Percentiles rank a stretch among this genome's conserved stretches.
phyloP scores from a whole-genome alignment of 2,797 vertebrate species.

The Myotis pilosus region DNA sequence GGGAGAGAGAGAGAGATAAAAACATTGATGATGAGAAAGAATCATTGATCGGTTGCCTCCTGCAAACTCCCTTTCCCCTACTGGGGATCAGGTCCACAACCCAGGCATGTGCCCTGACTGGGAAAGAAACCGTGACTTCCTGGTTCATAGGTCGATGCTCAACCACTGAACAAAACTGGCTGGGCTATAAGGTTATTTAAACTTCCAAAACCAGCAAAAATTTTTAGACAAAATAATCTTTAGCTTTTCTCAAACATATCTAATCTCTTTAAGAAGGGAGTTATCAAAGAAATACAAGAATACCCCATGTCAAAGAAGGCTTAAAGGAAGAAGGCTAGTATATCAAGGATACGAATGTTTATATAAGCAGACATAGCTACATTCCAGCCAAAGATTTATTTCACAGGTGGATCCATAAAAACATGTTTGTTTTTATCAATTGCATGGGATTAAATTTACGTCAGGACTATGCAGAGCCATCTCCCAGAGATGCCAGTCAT shows the following conservation, averaged over 20 bases:
- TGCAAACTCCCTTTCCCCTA: too few species aligned
- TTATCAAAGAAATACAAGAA: not conserved
- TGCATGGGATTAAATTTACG: not conserved
- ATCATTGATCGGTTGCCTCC: too few species aligned
- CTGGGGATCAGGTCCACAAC: too few species aligned
- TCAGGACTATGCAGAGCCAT: not conserved
- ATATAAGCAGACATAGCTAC: not conserved
- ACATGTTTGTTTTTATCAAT: not conserved
- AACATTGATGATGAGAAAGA: too few species aligned
- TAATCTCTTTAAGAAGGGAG: not conserved
- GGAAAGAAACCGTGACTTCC: too few species aligned
- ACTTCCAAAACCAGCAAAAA: slow-evolving; percentile 3
- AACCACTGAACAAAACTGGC: too few species aligned
- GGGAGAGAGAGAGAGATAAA: too few species aligned
- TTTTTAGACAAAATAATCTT: not conserved
- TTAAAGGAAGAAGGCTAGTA: not conserved
- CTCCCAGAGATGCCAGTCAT: not conserved
- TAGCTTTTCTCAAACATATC: not conserved
- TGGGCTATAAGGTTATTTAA: not conserved
- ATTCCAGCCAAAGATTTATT: not conserved
- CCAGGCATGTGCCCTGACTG: too few species aligned
- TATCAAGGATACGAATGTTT: not conserved
- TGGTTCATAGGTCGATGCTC: too few species aligned
- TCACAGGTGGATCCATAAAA: not conserved
- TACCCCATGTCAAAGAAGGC: not conserved